These are phyloP conservation scores for Cynopterus brachyotis DNA, from an alignment of 2,113 vertebrate genomes.

Conservation along the genomic window DNA sequence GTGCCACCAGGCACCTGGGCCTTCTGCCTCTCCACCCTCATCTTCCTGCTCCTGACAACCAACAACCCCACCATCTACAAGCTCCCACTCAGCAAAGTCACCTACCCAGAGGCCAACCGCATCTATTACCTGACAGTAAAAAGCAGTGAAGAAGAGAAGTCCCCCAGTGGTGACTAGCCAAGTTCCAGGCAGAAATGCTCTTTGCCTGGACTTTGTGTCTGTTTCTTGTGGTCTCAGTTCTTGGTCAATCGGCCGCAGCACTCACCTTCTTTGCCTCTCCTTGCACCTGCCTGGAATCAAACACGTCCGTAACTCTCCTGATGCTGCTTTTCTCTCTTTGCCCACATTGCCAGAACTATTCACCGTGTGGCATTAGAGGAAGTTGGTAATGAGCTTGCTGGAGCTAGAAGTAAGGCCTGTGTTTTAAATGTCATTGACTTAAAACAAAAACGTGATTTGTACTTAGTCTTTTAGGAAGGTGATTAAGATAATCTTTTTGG, in stretches of 20 bases:
- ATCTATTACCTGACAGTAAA: constrained; percentile 80
- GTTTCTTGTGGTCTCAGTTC: neutral
- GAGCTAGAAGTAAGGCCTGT: neutral
- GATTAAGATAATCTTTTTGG: neutral
- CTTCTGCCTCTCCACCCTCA: constrained; percentile 95
- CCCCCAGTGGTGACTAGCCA: constrained; percentile 63
- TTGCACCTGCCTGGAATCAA: neutral
- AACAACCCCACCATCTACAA: constrained; percentile 88
- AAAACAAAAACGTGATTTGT: neutral
- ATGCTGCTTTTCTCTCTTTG: constrained; percentile 23
- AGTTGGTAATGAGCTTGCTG: neutral
- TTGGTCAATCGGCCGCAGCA: neutral
- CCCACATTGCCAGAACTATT: neutral
- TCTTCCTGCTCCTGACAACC: constrained; percentile 92
- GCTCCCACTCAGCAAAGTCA: constrained; percentile 92
- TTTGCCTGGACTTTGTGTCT: neutral
- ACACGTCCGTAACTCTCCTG: neutral
- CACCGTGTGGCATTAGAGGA: neutral
- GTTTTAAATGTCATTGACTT: neutral
- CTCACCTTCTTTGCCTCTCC: neutral
- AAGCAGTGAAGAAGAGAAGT: constrained; percentile 21
- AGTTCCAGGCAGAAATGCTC: neutral
- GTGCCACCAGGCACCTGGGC: constrained; percentile 94
- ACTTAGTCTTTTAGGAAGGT: constrained; percentile 28
- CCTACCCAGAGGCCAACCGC: constrained; percentile 95